Percentiles rank a stretch among this genome's conserved stretches.
Conservation (phyloP, 2,888 invertebrate species). For the Colletes collaris region DNA sequence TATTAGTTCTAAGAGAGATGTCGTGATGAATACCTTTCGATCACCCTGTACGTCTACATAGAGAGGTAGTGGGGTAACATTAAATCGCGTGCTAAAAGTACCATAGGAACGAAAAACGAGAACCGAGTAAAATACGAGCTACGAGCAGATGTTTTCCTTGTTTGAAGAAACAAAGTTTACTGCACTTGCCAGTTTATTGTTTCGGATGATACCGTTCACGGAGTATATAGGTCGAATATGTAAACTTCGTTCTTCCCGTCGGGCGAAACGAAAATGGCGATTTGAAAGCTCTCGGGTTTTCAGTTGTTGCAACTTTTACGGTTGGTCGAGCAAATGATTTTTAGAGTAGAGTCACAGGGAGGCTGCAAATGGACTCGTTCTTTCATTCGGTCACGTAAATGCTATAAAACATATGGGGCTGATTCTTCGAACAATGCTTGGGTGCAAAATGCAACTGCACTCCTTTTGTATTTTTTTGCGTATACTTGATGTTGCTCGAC, state of each 20-base stretch:
- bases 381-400: not conserved
- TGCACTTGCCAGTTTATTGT: constrained; percentile 19
- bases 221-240: constrained; percentile 3
- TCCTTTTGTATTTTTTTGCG: too few relatives aligned
- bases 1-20: too few relatives aligned
- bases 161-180: constrained; percentile 17
- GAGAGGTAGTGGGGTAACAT: not conserved
- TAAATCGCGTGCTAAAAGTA: constrained; percentile 27
- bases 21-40: not conserved
- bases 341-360: not conserved
- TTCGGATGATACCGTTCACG: constrained; percentile 5
- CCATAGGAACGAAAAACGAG: constrained; percentile 21
- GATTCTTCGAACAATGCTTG: not conserved
- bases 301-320: not conserved
- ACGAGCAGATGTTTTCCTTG: constrained; percentile 19
- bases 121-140: constrained; percentile 19
- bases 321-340: not conserved
- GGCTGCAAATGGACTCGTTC: not conserved
- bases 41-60: too few relatives aligned
- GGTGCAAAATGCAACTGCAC: too few relatives aligned
- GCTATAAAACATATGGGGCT: not conserved
- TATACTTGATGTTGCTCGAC: too few relatives aligned
- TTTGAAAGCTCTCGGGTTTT: not conserved
- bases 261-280: not conserved
- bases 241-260: not conserved